phyloP scores from a whole-genome alignment of 2,888 invertebrate species.

The Ennomos quercinarius region DNA sequence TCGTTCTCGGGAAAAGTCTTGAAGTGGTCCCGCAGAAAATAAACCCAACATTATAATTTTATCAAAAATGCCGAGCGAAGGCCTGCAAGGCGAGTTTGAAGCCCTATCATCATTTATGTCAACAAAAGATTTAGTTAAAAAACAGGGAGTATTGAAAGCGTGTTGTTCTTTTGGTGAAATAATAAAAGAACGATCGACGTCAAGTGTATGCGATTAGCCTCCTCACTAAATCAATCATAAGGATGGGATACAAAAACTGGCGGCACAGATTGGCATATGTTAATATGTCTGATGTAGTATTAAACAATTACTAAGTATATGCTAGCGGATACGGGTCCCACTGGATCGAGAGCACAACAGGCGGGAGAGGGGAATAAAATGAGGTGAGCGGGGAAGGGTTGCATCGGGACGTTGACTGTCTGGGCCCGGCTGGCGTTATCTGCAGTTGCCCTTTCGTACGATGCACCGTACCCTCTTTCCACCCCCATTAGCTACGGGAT shows the following conservation, averaged over 20 bases:
- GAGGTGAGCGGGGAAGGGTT: slow-evolving; percentile 50
- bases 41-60: too few species aligned
- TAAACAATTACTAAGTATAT: slow-evolving; percentile 30
- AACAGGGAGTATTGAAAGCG: too few species aligned
- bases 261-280: slow-evolving; percentile 2
- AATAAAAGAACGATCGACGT: slow-evolving; percentile 45
- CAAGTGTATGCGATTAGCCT: slow-evolving; percentile 69
- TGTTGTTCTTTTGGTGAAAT: too few species aligned
- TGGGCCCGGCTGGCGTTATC: slow-evolving; percentile 81
- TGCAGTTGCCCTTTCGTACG: slow-evolving; percentile 85
- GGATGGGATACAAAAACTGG: slow-evolving; percentile 7
- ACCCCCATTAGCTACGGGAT: slow-evolving; percentile 55
- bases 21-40: too few species aligned
- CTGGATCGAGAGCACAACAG: slow-evolving; percentile 48
- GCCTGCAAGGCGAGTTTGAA: too few species aligned
- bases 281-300: slow-evolving; percentile 23
- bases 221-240: slow-evolving; percentile 61
- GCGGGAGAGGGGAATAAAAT: slow-evolving; percentile 37
- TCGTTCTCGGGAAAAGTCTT: too few species aligned
- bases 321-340: slow-evolving; percentile 75
- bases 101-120: too few species aligned
- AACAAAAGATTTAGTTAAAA: too few species aligned
- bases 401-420: slow-evolving; percentile 85
- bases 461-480: slow-evolving; percentile 79
- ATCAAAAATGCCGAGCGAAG: too few species aligned